Conservation (phyloP, 2,113 vertebrate genomes). For the Eulacestoma nigropectus region DNA sequence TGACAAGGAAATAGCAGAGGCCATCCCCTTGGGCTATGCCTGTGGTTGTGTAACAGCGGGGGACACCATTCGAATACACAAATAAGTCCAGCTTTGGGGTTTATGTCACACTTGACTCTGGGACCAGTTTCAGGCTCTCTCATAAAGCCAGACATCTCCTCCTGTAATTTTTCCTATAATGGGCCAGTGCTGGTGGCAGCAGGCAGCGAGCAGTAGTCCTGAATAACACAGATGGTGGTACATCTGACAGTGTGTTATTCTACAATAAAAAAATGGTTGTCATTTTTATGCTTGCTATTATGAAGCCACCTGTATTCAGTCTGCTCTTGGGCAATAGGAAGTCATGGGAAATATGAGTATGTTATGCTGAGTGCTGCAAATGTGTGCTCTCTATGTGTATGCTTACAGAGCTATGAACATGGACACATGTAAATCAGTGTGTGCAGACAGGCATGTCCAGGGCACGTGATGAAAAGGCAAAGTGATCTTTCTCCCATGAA, state of each 20-base stretch:
- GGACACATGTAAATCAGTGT: not conserved
- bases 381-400: not conserved
- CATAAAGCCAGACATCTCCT: conserved; percentile 51
- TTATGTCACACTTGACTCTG: conserved; percentile 61
- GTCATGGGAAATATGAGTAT: not conserved
- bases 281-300: conserved; percentile 64
- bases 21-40: not conserved
- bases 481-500: rapidly evolving
- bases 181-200: conserved; percentile 45
- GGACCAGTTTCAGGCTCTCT: conserved; percentile 48
- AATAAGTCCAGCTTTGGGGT: conserved; percentile 12
- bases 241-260: conserved; percentile 68
- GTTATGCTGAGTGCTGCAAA: not conserved
- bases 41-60: not conserved
- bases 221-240: conserved; percentile 70
- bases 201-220: conserved; percentile 38
- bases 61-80: conserved; percentile 12
- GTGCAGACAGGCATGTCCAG: not conserved
- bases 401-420: not conserved
- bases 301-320: conserved; percentile 62
- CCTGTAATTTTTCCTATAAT: conserved; percentile 49
- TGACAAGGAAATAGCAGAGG: conserved; percentile 15
- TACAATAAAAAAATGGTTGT: conserved; percentile 63
- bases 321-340: conserved; percentile 17
- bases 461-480: not conserved